phyloP scores from a whole-genome alignment of 2,888 invertebrate genomes.

The Drosophila phalerata region DNA sequence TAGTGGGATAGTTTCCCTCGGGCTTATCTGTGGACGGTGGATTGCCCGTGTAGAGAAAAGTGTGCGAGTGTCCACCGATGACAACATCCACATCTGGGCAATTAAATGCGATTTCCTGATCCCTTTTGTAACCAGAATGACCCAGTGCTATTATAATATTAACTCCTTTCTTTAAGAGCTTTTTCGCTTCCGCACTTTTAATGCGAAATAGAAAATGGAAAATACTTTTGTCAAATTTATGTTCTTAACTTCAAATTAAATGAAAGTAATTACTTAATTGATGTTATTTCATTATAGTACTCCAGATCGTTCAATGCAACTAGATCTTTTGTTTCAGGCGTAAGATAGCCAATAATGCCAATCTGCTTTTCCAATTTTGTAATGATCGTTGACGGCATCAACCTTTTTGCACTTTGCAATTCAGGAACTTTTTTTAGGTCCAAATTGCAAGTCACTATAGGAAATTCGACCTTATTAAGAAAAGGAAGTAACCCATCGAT shows the following conservation, averaged over 20 bases:
- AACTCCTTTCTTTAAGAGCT: slow-evolving; percentile 2
- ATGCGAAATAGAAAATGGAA: no score
- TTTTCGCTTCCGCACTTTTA: slow-evolving; percentile 2
- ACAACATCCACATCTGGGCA: slow-evolving; percentile 94
- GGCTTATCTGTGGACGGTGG: slow-evolving; percentile 49
- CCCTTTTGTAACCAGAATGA: slow-evolving; percentile 91
- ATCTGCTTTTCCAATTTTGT: slow-evolving; percentile 9
- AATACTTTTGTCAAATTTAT: not conserved
- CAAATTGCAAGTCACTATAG: slow-evolving; percentile 14
- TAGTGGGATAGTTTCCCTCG: slow-evolving; percentile 91
- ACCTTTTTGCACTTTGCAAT: not conserved
- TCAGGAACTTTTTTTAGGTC: slow-evolving; percentile 5
- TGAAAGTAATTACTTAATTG: slow-evolving; percentile 9
- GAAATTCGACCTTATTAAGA: slow-evolving; percentile 14
- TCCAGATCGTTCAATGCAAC: not conserved
- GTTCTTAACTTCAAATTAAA: not conserved
- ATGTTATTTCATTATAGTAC: slow-evolving; percentile 8
- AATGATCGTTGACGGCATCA: slow-evolving; percentile 6
- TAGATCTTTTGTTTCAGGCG: slow-evolving; percentile 5
- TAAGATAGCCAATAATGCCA: slow-evolving; percentile 16
- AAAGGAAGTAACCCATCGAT: slow-evolving; percentile 10
- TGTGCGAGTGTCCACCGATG: slow-evolving; percentile 96
- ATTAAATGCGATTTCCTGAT: slow-evolving; percentile 91
- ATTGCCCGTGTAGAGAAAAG: slow-evolving; percentile 93
- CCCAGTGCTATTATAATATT: slow-evolving; percentile 29